A percentile compares a stretch with the other conserved stretches of the same genome.
Evolutionary conservation across 2,888 invertebrate genomes (phyloP).

Genomic region (Theretra japonica): DNA sequence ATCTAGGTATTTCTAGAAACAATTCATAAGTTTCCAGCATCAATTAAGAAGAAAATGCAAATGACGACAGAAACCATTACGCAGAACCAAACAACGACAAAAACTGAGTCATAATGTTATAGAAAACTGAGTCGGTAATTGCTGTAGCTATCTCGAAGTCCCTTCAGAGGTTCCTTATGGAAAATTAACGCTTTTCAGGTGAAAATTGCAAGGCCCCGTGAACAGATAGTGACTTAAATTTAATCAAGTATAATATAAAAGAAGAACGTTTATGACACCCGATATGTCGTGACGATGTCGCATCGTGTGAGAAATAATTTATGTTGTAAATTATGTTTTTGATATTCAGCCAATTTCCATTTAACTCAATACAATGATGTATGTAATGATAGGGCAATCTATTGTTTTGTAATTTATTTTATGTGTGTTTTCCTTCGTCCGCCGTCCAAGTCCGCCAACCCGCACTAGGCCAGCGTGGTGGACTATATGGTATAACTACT

Average conservation of each 20-base stretch:
- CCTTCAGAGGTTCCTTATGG: conserved; percentile 60
- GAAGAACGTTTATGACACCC: conserved; percentile 31
- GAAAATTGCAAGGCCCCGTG: conserved; percentile 58
- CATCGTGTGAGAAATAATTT: conserved; percentile 20
- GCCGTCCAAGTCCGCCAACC: too few species aligned
- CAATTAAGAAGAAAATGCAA: too few species aligned
- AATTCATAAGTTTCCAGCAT: too few species aligned
- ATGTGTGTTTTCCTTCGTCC: too few species aligned
- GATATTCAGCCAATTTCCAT: not conserved
- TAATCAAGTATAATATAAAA: conserved; percentile 55
- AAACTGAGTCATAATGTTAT: not conserved
- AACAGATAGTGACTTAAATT: conserved; percentile 59
- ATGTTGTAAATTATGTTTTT: not conserved
- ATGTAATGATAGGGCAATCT: too few species aligned
- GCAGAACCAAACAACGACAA: too few species aligned
- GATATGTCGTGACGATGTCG: conserved; percentile 26
- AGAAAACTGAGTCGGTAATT: conserved; percentile 25
- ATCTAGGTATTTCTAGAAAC: too few species aligned
- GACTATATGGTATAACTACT: too few species aligned
- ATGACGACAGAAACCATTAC: too few species aligned
- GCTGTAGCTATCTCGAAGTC: conserved; percentile 26
- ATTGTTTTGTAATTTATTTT: too few species aligned
- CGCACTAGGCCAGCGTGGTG: too few species aligned
- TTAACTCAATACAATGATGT: too few species aligned
- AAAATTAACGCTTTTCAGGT: conserved; percentile 71